Conservation (phyloP, 1,140 invertebrate species). For the Vanessa atalanta region DNA sequence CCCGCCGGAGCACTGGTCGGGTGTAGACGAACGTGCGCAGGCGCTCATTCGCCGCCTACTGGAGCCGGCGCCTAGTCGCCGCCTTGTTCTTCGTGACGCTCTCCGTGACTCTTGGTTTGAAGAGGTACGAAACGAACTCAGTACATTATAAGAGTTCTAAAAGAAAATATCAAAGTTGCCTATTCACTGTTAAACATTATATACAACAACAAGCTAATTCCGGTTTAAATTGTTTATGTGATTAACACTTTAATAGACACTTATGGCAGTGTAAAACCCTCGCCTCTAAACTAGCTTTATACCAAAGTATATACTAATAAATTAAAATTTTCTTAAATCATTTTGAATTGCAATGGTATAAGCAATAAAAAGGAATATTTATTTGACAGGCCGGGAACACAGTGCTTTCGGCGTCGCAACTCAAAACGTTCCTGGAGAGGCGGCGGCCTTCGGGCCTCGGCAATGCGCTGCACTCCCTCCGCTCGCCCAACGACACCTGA, state of each 20-base stretch:
- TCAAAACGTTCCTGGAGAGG: slow-evolving; percentile 72
- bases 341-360: too few relatives aligned
- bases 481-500: slow-evolving; percentile 71
- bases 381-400: slow-evolving; percentile 53
- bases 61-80: slow-evolving; percentile 81
- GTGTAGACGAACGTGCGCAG: slow-evolving; percentile 86
- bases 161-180: too few relatives aligned
- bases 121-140: slow-evolving; percentile 57
- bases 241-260: too few relatives aligned
- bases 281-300: too few relatives aligned
- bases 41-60: slow-evolving; percentile 84
- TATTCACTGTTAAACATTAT: too few relatives aligned
- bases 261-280: too few relatives aligned
- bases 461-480: slow-evolving; percentile 59
- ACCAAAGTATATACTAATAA: too few relatives aligned
- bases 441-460: slow-evolving; percentile 66
- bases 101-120: slow-evolving; percentile 83
- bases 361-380: neutral
- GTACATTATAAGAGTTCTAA: too few relatives aligned
- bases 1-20: slow-evolving; percentile 89
- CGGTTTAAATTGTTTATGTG: too few relatives aligned
- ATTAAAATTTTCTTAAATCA: too few relatives aligned
- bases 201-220: too few relatives aligned
- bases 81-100: slow-evolving; percentile 81
- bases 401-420: slow-evolving; percentile 57